Conservation (phyloP, 2,113 vertebrate species). For the Hyaena hyaena region DNA sequence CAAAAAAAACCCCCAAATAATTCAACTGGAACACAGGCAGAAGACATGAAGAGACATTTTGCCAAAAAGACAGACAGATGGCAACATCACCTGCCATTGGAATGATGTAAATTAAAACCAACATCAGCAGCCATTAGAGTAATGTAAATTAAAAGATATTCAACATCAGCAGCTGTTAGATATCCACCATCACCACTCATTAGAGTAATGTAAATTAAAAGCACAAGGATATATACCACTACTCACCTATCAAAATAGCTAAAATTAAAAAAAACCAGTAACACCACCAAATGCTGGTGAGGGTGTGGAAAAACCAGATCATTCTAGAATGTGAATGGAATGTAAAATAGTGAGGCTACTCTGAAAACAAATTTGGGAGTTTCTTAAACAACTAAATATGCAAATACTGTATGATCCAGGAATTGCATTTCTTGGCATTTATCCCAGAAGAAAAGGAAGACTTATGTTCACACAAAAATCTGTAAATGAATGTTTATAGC, state of each 20-base stretch:
- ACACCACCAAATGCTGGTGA: neutral
- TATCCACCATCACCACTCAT: neutral
- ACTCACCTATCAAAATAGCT: neutral
- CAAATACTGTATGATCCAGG: neutral
- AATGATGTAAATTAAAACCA: conserved; percentile 7
- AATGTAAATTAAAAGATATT: neutral
- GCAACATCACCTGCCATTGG: neutral
- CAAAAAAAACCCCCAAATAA: neutral
- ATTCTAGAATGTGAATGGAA: neutral
- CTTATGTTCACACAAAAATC: neutral
- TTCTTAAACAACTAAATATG: neutral
- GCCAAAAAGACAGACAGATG: neutral
- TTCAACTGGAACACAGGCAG: neutral
- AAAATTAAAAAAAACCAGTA: neutral
- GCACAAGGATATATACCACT: neutral
- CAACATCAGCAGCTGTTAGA: neutral
- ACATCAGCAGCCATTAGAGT: no score
- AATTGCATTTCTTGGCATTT: neutral
- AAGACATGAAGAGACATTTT: neutral
- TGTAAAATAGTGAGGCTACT: neutral
- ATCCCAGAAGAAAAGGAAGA: neutral
- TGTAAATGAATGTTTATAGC: neutral
- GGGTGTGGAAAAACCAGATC: neutral
- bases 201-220: neutral
- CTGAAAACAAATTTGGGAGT: neutral